Evolutionary conservation across 2,113 vertebrate species (phyloP), one percentile per base, ranked within the genome.

Genomic region (Pelmatolapia mariae): DNA sequence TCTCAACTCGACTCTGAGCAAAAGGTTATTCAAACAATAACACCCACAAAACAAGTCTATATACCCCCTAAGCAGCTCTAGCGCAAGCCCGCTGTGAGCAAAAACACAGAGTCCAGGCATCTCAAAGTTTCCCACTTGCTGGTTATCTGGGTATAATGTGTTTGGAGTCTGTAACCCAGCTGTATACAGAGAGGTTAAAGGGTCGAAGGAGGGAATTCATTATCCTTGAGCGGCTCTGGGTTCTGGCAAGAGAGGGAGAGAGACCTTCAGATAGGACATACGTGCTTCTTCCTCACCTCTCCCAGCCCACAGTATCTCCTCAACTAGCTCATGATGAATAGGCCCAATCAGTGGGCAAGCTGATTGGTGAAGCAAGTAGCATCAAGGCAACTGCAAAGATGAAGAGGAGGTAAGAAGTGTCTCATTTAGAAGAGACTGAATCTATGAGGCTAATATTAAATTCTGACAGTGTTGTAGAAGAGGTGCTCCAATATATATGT

Each of bases 251-350:
- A 90, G 68, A 76, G 66, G 80, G 59, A 56, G 45, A 61, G 85
- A 90, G 92, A 93, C 91, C 91, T 94, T 95, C 90, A 94, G 89
- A 93, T 89, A 89, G 88, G 87, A 82, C 92, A 80, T 24, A 76
- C 76, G 26, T 91, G 90, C 89, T 52, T 82, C 81, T 63, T 66
- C 45, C 89, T 90, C 87, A 87, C 89, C 90, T 93, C 89, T 86
- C 50, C 89, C 90, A 73, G 91, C 83, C 88, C 59, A 61, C 88
- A 79, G 89, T 91, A 90, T 92, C 92, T 92, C 89, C 89, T 87
- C 90, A 88, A 88, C 54, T 68, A 87, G 86, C 89, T 81, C 61
- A 47, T 96, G 96, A 96, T 95, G 88, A 96, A 96, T 96, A 86
- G 92, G 86, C 85, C 85, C 56, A 57, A 93, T 94, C 90, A 89